Base-by-base conservation (phyloP, 2,113 vertebrate species). In the Lagopus leucura region DNA sequence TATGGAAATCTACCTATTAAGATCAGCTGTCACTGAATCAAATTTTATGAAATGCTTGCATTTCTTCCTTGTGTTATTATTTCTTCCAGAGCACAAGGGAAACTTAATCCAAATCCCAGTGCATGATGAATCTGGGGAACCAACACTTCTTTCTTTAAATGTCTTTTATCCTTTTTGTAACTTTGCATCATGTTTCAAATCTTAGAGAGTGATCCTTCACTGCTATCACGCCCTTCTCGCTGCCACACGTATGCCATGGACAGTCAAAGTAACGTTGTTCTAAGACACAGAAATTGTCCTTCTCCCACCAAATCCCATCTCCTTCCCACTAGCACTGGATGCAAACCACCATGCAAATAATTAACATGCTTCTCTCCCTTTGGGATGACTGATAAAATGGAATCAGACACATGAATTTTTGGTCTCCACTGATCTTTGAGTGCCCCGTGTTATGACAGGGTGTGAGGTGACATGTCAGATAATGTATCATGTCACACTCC, bases 401-500 rank as follows among this genome's bases (percentile, higher is more conserved):
- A 94, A 96, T 88, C 85, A 90, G 94, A 95, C 94, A 96, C 89
- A 89, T 69, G 90, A 89, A 94, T 81, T 92, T 95, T 86, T 93
- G 57, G 91, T 90, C 65, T 66, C 69, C 45, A 75, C 73, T 94
- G 90, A 95, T 95, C 88, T 94, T 81, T 90, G 88, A 94, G 73
- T 66, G 50, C 85, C 40, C 85, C 74, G 72, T 91, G 93, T 95
- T 96, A 91, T 94, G 95, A 96, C 94, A 96, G 94, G 82, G 89
- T 91, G 91, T 88, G 91, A 95, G 85, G 82, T 94, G 94, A 94
- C 94, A 92, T 95, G 88, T 94, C 91, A 86, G 86, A 92, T 96
- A 97, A 97, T 86, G 93, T 93, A 84, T 54, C 22, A 1, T 91
- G 94, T 95, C 96, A 93, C 82, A 76, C 80, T 94, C 76, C 81